These are phyloP conservation scores for Lophura swinhoii DNA, from an alignment of 2,797 vertebrate genomes.

Conservation along the genomic window DNA sequence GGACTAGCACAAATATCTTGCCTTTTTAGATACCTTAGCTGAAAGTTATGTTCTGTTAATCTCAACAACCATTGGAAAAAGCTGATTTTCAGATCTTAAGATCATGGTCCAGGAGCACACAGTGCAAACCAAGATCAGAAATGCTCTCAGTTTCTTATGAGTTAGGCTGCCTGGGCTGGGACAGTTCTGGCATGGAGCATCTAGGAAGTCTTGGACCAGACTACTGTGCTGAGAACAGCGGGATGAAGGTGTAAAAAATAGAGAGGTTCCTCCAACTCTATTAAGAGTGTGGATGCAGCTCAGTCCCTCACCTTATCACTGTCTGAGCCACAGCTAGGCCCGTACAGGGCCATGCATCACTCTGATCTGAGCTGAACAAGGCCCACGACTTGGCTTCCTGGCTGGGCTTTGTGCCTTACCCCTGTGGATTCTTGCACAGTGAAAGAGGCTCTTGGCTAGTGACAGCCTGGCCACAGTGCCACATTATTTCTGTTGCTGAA, in stretches of 20 bases:
- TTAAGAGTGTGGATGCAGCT: neutral
- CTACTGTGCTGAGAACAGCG: rapidly evolving
- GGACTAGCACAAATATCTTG: neutral
- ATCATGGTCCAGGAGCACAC: neutral
- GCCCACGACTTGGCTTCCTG: neutral
- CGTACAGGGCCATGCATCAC: neutral
- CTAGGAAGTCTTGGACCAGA: neutral
- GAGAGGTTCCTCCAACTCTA: neutral
- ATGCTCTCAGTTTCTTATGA: neutral
- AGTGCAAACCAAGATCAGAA: neutral
- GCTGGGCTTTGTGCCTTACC: neutral
- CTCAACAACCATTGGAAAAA: neutral
- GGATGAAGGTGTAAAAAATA: neutral
- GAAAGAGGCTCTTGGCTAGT: neutral
- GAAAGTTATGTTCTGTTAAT: neutral
- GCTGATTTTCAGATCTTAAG: neutral
- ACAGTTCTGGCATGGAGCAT: neutral
- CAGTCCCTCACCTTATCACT: neutral
- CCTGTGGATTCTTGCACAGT: neutral
- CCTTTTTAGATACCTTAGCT: neutral
- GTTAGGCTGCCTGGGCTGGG: neutral
- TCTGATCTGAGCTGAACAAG: neutral
- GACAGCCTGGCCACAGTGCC: neutral
- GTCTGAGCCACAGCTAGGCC: neutral
- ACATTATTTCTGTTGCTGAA: neutral